Conservation (phyloP, 2,888 invertebrate species). For the Phortica magna region DNA sequence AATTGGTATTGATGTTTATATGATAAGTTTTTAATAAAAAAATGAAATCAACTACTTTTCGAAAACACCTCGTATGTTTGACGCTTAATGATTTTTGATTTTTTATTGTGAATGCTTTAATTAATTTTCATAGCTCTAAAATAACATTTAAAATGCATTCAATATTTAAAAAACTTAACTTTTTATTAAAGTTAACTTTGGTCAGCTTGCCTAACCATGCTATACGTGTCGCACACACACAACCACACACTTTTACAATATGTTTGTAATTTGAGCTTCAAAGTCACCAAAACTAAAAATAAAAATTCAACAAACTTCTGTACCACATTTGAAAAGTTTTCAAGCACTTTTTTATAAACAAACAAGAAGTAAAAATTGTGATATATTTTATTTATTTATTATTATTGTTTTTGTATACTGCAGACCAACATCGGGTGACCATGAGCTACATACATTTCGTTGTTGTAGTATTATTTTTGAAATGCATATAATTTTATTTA, state of each 20-base stretch:
- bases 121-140: not conserved
- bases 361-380: not conserved
- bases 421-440: not conserved
- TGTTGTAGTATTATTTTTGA: not conserved
- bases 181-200: too few species aligned
- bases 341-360: not conserved
- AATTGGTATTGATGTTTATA: too few species aligned
- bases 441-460: slow-evolving; percentile 1
- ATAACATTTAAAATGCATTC: not conserved
- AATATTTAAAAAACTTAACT: not conserved
- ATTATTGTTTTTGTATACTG: not conserved
- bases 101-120: not conserved
- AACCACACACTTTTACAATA: not conserved
- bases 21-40: too few species aligned
- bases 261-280: not conserved
- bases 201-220: not conserved
- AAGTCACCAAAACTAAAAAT: not conserved
- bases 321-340: not conserved
- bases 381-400: not conserved
- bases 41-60: too few species aligned
- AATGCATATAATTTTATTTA: not conserved
- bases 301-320: not conserved
- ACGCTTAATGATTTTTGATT: slow-evolving; percentile 1
- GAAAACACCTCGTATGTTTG: not conserved
- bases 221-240: not conserved